Percentiles rank a stretch among this genome's conserved stretches.
phyloP scores from a whole-genome alignment of 2,888 invertebrate genomes.

The Anticlea derivata region DNA sequence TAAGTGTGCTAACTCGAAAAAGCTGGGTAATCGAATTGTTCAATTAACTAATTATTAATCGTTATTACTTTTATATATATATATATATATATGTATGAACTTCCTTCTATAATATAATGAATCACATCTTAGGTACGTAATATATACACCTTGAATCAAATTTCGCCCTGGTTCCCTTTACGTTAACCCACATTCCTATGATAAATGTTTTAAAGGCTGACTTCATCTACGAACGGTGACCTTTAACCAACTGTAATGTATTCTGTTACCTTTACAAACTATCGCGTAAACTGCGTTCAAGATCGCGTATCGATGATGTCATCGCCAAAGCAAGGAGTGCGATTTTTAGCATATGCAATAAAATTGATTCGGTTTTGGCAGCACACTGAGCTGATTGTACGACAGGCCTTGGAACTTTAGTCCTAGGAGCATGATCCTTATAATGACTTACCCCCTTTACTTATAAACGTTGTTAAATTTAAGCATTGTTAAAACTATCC shows the following conservation, averaged over 20 bases:
- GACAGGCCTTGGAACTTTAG: constrained; percentile 4
- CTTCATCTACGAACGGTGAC: constrained; percentile 4
- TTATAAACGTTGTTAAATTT: too few species aligned
- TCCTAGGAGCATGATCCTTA: background rate
- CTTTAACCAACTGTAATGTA: constrained; percentile 15
- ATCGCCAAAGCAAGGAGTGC: constrained; percentile 31
- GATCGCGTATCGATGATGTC: constrained; percentile 40
- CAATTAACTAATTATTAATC: too few species aligned
- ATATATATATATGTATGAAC: constrained; percentile 1
- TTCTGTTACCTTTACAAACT: constrained; percentile 14
- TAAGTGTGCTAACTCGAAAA: too few species aligned
- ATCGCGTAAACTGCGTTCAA: constrained; percentile 19
- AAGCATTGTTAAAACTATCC: too few species aligned
- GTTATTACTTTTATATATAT: too few species aligned
- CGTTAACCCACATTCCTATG: constrained; percentile 5
- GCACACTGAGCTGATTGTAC: constrained; percentile 11
- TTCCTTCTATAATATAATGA: background rate
- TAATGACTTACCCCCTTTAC: too few species aligned
- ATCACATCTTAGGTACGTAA: background rate
- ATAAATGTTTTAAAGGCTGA: constrained; percentile 2
- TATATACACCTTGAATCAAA: constrained; percentile 7
- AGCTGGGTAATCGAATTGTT: background rate
- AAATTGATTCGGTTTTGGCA: constrained; percentile 28
- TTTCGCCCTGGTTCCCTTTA: constrained; percentile 8
- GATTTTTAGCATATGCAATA: constrained; percentile 38